Evolutionary conservation across 2,888 invertebrate species (phyloP).

Genomic region (Incurvaria masculella): DNA sequence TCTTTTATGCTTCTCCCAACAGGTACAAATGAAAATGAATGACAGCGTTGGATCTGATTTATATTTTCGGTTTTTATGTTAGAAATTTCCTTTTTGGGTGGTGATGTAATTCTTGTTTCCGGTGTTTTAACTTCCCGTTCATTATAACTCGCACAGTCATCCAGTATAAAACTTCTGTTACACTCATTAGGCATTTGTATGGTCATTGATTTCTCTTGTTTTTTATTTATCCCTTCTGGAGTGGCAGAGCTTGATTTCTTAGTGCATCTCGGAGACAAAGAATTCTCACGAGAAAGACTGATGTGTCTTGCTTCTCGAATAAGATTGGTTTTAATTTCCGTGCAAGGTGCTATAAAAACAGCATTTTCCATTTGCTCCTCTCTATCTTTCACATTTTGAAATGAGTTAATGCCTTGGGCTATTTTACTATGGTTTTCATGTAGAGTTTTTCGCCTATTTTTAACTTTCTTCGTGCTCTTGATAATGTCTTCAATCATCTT

Average conservation of each 20-base stretch:
- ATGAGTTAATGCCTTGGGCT: conserved; percentile 13
- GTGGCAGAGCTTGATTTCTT: conserved; percentile 31
- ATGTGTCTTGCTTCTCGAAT: conserved; percentile 48
- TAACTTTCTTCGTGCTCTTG: conserved; percentile 53
- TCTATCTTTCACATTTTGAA: conserved; percentile 10
- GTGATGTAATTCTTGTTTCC: conserved; percentile 23
- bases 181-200: conserved; percentile 29
- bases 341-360: conserved; percentile 37
- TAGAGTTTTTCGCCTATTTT: conserved; percentile 38
- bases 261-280: conserved; percentile 39
- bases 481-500: conserved; percentile 61
- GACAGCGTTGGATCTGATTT: not conserved
- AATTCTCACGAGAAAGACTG: conserved; percentile 43
- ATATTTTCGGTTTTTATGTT: conserved; percentile 15
- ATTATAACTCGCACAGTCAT: conserved; percentile 46
- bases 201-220: not conserved
- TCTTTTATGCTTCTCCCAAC: conserved; percentile 27
- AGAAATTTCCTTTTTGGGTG: conserved; percentile 14
- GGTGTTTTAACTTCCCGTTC: conserved; percentile 52
- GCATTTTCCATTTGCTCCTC: conserved; percentile 35
- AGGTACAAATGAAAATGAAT: conserved; percentile 1
- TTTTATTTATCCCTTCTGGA: conserved; percentile 1
- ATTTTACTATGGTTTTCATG: conserved; percentile 24
- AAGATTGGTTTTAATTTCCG: conserved; percentile 39
- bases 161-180: conserved; percentile 34